Percentiles rank a stretch among this genome's conserved stretches.
Evolutionary conservation across 2,113 vertebrate genomes (phyloP).

Genomic region (Ovibos moschatus): DNA sequence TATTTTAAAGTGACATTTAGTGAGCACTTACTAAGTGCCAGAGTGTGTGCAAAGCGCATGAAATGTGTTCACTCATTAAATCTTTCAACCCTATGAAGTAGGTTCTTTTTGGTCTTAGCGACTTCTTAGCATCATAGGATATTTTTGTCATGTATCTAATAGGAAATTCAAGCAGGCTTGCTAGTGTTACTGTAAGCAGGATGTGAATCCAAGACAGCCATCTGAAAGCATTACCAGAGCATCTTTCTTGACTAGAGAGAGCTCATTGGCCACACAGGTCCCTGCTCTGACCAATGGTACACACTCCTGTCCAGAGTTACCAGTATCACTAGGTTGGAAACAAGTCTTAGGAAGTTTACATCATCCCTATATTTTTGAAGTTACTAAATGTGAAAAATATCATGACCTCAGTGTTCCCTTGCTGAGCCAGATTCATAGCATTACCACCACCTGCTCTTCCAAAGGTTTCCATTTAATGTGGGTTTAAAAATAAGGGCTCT

Average conservation of each 20-base stretch:
- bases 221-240: constrained; percentile 84
- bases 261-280: constrained; percentile 80
- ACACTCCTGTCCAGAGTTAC: constrained; percentile 77
- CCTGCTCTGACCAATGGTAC: constrained; percentile 84
- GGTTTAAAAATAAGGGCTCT: constrained; percentile 80
- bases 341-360: constrained; percentile 91
- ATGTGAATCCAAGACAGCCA: constrained; percentile 79
- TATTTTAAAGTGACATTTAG: background rate
- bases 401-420: constrained; percentile 88
- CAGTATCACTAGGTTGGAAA: constrained; percentile 86
- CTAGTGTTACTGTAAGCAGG: constrained; percentile 89
- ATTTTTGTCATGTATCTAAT: constrained; percentile 93
- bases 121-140: constrained; percentile 84
- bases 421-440: constrained; percentile 86
- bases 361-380: constrained; percentile 98
- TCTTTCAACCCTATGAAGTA: constrained; percentile 54
- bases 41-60: background rate
- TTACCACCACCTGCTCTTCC: constrained; percentile 85
- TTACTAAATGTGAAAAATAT: constrained; percentile 91
- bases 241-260: constrained; percentile 83
- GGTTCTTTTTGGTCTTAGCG: constrained; percentile 77
- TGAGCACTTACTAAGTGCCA: background rate
- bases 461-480: constrained; percentile 84
- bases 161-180: constrained; percentile 88
- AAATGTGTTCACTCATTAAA: constrained; percentile 5